A percentile compares a stretch with the other conserved stretches of the same genome.
Conservation (phyloP, 2,888 invertebrate genomes). For the Amphimallon solstitiale region DNA sequence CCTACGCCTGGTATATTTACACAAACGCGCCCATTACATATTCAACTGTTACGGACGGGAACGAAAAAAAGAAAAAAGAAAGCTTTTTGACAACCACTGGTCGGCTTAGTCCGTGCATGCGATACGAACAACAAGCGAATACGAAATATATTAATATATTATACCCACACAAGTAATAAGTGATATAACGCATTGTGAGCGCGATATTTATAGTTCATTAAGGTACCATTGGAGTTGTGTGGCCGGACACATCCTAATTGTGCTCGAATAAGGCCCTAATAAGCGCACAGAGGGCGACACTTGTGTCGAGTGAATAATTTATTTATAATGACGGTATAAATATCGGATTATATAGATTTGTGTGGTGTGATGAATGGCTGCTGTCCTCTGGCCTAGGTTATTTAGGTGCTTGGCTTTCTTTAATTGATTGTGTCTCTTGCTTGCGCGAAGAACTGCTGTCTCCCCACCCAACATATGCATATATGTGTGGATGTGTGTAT, state of each 20-base stretch:
- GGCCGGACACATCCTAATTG: conserved; percentile 64
- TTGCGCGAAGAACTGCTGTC: conserved; percentile 15
- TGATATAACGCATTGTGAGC: conserved; percentile 62
- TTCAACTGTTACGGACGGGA: background rate
- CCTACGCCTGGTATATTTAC: background rate
- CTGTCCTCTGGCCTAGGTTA: conserved; percentile 35
- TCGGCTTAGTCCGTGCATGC: background rate
- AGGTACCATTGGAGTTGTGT: conserved; percentile 59
- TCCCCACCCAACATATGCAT: background rate
- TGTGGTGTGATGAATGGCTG: conserved; percentile 60
- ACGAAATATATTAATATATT: conserved; percentile 60
- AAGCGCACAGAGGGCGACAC: conserved; percentile 60
- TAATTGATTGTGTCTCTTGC: conserved; percentile 39
- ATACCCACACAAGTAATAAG: conserved; percentile 62
- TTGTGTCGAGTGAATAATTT: conserved; percentile 61
- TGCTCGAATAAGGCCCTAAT: conserved; percentile 63
- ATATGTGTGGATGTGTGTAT: too few relatives aligned
- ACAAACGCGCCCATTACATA: conserved; percentile 24
- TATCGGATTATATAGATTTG: conserved; percentile 63
- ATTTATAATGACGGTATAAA: conserved; percentile 64
- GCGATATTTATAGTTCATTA: conserved; percentile 65
- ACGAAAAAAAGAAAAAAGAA: background rate
- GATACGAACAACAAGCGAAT: conserved; percentile 1
- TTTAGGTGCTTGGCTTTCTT: conserved; percentile 40
- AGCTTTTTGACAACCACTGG: conserved; percentile 13